These are phyloP conservation scores for Sturmia bella DNA, from an alignment of 2,888 invertebrate species.

Conservation along the genomic window DNA sequence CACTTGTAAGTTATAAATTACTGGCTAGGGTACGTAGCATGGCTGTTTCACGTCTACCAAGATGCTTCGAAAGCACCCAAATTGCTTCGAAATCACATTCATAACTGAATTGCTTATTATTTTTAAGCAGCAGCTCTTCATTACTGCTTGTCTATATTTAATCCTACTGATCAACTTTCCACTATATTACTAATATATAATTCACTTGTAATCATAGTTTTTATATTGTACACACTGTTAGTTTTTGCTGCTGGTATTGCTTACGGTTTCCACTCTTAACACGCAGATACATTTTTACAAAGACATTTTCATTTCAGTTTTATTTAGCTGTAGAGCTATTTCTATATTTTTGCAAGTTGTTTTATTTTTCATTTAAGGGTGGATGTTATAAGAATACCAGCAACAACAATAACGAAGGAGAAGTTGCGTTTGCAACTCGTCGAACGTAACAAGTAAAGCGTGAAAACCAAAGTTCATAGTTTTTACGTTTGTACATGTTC, in stretches of 20 bases:
- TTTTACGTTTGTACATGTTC: not conserved
- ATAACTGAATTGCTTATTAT: too few species aligned
- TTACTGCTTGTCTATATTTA: too few species aligned
- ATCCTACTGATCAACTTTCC: too few species aligned
- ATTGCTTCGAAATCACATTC: too few species aligned
- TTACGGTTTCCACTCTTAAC: constrained; percentile 34
- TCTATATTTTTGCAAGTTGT: not conserved
- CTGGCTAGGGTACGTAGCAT: too few species aligned
- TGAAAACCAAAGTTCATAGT: constrained; percentile 44
- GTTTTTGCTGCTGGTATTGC: constrained; percentile 10
- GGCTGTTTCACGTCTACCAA: too few species aligned
- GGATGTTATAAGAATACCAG: not conserved
- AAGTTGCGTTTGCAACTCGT: not conserved
- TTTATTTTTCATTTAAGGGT: constrained; percentile 1
- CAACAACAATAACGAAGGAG: too few species aligned
- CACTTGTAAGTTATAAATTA: too few species aligned
- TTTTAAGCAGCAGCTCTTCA: too few species aligned
- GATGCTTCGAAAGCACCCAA: too few species aligned
- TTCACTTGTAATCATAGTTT: too few species aligned
- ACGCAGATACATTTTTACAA: constrained; percentile 55
- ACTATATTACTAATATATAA: too few species aligned
- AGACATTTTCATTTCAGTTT: constrained; percentile 12
- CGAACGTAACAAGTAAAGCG: constrained; percentile 16
- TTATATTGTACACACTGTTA: not conserved
- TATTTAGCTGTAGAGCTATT: not conserved